Base-by-base conservation (phyloP, 1,140 invertebrate species). In the Cydia amplana region DNA sequence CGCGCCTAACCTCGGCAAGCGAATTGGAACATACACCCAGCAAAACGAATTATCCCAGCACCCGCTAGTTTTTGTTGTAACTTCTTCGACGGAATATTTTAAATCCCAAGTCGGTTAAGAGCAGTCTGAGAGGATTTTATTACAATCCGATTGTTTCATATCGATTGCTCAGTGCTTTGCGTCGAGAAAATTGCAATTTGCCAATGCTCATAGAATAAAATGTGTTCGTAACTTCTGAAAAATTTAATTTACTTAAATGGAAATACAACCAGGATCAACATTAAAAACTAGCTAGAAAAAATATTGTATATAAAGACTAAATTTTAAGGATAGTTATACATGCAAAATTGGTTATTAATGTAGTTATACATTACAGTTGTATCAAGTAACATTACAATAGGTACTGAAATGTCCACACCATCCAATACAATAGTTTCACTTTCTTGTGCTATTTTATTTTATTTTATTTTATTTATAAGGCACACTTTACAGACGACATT, bases 31-130 rank as follows among this genome's bases (percentile, higher is more conserved):
- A 46, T 12, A 10, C 55, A 9, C 20, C 9, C n/a, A 10, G 32
- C n/a, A 70, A 70, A 70, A 70, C 65, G 65, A 70, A 70, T 40
- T 70, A 70, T 70, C 65, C 65, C 28, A n/a, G n/a, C 36, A 43
- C 65, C 32, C 65, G 32, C 28, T 40, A 70, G 28, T 70, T 70
- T 70, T 70, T 40, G n/a, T 70, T 70, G 32, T 43, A 67, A 70
- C 65, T 18, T 67, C 32, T 18, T 70, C 32, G 6, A 36, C 65
- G 32, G 65, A 70, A 70, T 70, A 43, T 70, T 20, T 70, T 40
- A 70, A 36, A 36, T 70, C 65, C 32, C 28, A n/a, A 70, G 65
- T 70, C n/a, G 32, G 65, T 20, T 43, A 70, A 36, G 28, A 70
- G 20, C 32, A 18, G 65, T 70, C 65, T 70, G 65, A 70, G 18